A percentile compares a stretch with the other conserved stretches of the same genome.
These are phyloP conservation scores for Daubentonia madagascariensis DNA, from an alignment of 2,113 vertebrate species.

Conservation along the genomic window DNA sequence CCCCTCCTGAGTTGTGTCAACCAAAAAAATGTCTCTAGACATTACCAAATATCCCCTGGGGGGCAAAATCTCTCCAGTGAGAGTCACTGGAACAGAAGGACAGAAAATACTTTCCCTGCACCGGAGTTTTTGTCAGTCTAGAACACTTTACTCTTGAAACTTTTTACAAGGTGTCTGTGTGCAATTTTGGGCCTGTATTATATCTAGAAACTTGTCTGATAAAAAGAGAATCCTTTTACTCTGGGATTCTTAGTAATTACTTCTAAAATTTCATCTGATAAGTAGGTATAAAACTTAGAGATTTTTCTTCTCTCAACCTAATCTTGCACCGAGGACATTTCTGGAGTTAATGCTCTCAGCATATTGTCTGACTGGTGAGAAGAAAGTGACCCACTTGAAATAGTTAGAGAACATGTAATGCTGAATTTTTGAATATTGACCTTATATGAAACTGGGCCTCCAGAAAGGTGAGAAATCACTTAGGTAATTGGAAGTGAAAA, in stretches of 20 bases:
- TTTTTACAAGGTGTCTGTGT: not conserved
- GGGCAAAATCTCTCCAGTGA: not conserved
- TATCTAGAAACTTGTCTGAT: not conserved
- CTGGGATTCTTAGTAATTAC: not conserved
- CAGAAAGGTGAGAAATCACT: not conserved
- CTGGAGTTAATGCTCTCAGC: not conserved
- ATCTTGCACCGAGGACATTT: not conserved
- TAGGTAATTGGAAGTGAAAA: not conserved
- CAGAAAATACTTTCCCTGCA: not conserved
- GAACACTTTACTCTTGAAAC: too few species aligned
- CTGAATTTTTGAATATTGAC: not conserved
- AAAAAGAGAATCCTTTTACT: not conserved
- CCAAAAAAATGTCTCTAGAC: not conserved
- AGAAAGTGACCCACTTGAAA: not conserved
- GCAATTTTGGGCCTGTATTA: too few species aligned
- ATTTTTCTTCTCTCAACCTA: not conserved
- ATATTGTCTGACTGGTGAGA: not conserved
- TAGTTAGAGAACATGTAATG: not conserved
- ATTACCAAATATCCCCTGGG: not conserved
- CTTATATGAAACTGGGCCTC: not conserved
- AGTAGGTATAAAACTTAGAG: not conserved
- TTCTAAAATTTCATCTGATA: not conserved
- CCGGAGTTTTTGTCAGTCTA: not conserved
- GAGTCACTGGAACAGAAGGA: not conserved
- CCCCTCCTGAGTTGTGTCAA: not conserved